phyloP scores from a whole-genome alignment of 2,113 vertebrate genomes.

The Tor tambroides region DNA sequence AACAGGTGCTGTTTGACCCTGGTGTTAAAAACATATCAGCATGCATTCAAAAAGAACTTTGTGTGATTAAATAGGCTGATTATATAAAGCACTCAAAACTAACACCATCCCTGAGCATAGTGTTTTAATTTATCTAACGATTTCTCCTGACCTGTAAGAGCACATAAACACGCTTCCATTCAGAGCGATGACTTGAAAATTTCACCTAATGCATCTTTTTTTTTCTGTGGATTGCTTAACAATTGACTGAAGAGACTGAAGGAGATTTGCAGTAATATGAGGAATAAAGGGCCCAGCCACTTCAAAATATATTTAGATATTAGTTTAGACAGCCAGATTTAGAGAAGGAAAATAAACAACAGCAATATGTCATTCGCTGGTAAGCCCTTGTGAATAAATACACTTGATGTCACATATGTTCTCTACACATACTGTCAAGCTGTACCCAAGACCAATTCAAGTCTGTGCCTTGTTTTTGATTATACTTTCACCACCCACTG shows the following conservation, averaged over 20 bases:
- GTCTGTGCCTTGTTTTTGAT: slow-evolving; percentile 23
- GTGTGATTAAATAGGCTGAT: slow-evolving; percentile 8
- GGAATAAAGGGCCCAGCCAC: slow-evolving; percentile 66
- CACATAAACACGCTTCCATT: background rate
- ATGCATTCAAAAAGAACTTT: slow-evolving; percentile 9
- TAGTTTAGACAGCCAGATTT: slow-evolving; percentile 73
- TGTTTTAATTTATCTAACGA: slow-evolving; percentile 19
- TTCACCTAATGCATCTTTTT: slow-evolving; percentile 62
- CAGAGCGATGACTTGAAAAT: slow-evolving; percentile 17
- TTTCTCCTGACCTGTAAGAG: slow-evolving; percentile 4
- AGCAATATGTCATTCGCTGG: slow-evolving; percentile 67
- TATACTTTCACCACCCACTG: background rate
- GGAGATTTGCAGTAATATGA: slow-evolving; percentile 73
- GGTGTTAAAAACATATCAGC: background rate
- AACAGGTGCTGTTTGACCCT: slow-evolving; percentile 24
- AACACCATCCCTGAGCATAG: background rate
- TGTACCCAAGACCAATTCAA: background rate
- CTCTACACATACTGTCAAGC: slow-evolving; percentile 29
- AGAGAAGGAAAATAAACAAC: slow-evolving; percentile 60
- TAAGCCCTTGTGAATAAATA: slow-evolving; percentile 48
- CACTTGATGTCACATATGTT: slow-evolving; percentile 46
- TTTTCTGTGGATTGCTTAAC: slow-evolving; percentile 51
- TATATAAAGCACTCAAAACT: slow-evolving; percentile 13
- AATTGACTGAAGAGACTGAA: slow-evolving; percentile 60
- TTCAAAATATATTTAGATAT: slow-evolving; percentile 66